Conservation (phyloP, 2,797 vertebrate species). For the Aratinga solstitialis region DNA sequence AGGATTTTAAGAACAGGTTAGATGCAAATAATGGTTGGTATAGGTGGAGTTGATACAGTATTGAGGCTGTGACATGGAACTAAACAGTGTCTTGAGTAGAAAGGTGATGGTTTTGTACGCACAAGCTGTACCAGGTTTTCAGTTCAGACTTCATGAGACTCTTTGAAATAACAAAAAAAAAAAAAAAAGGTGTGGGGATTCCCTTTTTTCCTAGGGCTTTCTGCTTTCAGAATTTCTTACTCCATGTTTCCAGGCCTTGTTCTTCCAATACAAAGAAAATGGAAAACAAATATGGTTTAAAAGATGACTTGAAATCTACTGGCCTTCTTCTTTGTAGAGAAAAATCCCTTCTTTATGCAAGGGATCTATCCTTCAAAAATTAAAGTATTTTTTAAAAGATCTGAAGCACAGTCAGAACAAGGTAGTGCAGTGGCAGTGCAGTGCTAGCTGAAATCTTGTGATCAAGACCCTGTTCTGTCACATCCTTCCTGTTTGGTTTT, state of each 20-base stretch:
- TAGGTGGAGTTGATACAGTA: neutral
- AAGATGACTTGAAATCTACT: neutral
- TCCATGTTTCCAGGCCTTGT: neutral
- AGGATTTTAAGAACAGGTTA: neutral
- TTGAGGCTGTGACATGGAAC: neutral
- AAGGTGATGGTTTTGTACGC: neutral
- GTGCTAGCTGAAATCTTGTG: neutral
- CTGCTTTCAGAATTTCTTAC: neutral
- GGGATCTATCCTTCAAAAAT: neutral
- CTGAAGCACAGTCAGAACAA: neutral
- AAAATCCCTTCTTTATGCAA: neutral
- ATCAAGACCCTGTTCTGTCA: neutral
- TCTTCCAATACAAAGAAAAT: neutral
- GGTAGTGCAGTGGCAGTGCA: no score
- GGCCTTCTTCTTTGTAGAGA: neutral
- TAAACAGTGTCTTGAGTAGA: neutral
- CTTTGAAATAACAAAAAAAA: neutral
- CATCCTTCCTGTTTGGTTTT: neutral
- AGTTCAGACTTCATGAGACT: neutral
- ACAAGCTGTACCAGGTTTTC: neutral
- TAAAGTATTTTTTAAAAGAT: neutral
- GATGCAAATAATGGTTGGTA: neutral
- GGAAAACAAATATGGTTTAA: neutral
- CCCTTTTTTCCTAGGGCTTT: neutral
- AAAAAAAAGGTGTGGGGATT: accelerated